Evolutionary conservation across 2,113 vertebrate species (phyloP).

Genomic region (Circaetus gallicus): DNA sequence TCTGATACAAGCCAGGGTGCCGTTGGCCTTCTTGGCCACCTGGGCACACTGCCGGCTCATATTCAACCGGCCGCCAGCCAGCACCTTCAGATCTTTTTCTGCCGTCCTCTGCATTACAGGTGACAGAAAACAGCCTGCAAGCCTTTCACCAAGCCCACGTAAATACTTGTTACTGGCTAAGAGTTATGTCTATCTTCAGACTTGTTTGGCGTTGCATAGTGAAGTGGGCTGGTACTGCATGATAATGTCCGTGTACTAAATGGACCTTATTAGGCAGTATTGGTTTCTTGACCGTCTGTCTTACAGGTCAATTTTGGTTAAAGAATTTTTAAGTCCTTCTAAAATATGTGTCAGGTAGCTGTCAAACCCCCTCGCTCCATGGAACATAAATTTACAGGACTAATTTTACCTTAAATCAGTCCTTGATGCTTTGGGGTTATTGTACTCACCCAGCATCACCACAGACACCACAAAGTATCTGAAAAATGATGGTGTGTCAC

Average conservation of each 20-base stretch:
- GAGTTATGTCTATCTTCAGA: background rate
- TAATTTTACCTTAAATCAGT: background rate
- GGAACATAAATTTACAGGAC: background rate
- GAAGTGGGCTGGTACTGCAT: background rate
- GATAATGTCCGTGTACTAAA: background rate
- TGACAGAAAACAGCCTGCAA: background rate
- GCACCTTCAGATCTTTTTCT: no score
- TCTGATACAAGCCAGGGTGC: no score
- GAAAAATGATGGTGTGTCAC: background rate
- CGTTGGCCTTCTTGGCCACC: no score
- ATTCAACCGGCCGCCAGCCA: no score
- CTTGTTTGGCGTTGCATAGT: background rate
- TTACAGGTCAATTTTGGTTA: background rate
- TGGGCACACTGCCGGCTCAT: no score
- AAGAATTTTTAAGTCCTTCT: background rate
- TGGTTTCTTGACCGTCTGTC: background rate
- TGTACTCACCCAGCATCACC: background rate
- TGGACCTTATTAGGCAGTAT: background rate
- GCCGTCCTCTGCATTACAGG: background rate
- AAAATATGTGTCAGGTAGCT: rapidly evolving
- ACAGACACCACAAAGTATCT: background rate
- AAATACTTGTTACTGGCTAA: background rate
- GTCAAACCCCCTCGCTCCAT: background rate
- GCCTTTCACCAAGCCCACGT: background rate
- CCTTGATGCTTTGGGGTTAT: background rate